phyloP scores from a whole-genome alignment of 2,113 vertebrate genomes.

The Embiotoca jacksoni region DNA sequence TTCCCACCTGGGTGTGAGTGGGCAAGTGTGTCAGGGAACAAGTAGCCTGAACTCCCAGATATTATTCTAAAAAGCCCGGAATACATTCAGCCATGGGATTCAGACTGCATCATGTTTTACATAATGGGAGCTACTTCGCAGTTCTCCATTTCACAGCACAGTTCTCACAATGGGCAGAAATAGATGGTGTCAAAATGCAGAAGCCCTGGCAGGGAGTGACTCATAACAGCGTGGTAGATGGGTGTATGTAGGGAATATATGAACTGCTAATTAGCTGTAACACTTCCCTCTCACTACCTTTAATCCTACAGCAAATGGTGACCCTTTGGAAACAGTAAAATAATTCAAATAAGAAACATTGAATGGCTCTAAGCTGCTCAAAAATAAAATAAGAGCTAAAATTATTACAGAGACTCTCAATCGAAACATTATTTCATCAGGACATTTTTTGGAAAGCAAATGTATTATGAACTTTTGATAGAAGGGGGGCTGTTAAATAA shows the following conservation, averaged over 20 bases:
- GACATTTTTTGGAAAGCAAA: background rate
- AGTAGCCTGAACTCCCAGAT: slow-evolving; percentile 25
- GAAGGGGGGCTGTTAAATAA: slow-evolving; percentile 51
- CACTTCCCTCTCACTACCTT: slow-evolving; percentile 28
- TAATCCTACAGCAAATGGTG: slow-evolving; percentile 18
- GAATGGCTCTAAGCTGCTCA: background rate
- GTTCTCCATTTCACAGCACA: slow-evolving; percentile 40
- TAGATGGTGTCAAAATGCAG: slow-evolving; percentile 57
- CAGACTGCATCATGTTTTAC: slow-evolving; percentile 38
- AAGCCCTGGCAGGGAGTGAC: slow-evolving; percentile 32
- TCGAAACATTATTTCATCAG: background rate
- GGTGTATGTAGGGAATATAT: slow-evolving; percentile 37
- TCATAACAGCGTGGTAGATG: slow-evolving; percentile 39
- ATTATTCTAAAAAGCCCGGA: slow-evolving; percentile 43
- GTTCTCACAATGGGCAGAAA: slow-evolving; percentile 55
- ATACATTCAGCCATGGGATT: slow-evolving; percentile 15
- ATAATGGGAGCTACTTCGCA: slow-evolving; percentile 34
- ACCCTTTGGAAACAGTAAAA: slow-evolving; percentile 21
- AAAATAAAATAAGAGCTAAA: background rate
- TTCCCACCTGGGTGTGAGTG: slow-evolving; percentile 22
- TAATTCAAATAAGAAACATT: slow-evolving; percentile 19
- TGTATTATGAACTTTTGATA: slow-evolving; percentile 23
- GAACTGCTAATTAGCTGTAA: slow-evolving; percentile 62
- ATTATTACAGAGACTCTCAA: background rate
- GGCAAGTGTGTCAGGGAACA: slow-evolving; percentile 8